These are phyloP conservation scores for Lota lota DNA, from an alignment of 2,113 vertebrate species.

Conservation along the genomic window DNA sequence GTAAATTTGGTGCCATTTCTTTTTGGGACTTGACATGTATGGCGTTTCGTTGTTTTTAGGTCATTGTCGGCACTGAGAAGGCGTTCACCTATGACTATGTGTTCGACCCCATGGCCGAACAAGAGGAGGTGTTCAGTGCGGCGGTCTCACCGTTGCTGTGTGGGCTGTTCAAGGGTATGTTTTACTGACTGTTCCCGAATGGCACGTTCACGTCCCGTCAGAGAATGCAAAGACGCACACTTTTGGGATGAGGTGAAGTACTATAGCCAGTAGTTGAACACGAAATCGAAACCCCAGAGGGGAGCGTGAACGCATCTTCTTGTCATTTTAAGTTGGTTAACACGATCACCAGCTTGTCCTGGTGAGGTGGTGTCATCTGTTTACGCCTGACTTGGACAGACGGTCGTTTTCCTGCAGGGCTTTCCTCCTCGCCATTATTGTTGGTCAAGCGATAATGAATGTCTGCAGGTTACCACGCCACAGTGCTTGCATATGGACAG, in stretches of 20 bases:
- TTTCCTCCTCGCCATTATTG: background rate
- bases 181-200: background rate
- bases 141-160: conserved; percentile 81
- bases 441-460: conserved; percentile 22
- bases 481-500: conserved; percentile 92
- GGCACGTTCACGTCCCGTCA: too few species aligned
- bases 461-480: conserved; percentile 88
- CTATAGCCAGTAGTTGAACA: too few species aligned
- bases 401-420: too few species aligned
- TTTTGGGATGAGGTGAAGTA: too few species aligned
- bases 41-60: conserved; percentile 61
- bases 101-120: conserved; percentile 87
- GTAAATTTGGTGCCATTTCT: too few species aligned
- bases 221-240: too few species aligned
- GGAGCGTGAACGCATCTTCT: too few species aligned
- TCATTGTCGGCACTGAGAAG: conserved; percentile 88
- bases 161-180: conserved; percentile 90
- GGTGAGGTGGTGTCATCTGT: background rate
- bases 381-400: too few species aligned
- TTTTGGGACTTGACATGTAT: too few species aligned
- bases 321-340: too few species aligned
- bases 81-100: conserved; percentile 93
- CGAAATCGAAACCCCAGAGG: too few species aligned
- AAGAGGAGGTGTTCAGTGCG: conserved; percentile 88
- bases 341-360: too few species aligned